These are phyloP conservation scores for Hydrozoanthus gracilis DNA, from an alignment of 92 coral and sea anemone species.

Conservation along the genomic window DNA sequence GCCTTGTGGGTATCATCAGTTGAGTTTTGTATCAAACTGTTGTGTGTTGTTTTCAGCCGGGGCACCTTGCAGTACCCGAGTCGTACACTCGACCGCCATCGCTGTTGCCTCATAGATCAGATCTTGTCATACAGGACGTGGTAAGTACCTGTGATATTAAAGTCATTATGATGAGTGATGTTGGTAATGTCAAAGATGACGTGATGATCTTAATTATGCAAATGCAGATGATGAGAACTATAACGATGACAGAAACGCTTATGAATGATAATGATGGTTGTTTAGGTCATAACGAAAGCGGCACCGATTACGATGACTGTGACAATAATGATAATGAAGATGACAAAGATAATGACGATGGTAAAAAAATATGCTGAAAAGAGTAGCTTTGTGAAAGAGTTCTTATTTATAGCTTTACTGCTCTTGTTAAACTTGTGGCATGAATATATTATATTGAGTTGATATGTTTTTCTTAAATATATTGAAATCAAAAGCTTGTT, in stretches of 20 bases:
- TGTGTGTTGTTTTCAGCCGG: conserved; percentile 75
- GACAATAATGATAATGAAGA: too few species aligned
- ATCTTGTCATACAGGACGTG: conserved; percentile 90
- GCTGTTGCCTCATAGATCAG: conserved; percentile 91
- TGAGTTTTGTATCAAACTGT: background rate
- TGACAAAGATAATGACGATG: too few species aligned
- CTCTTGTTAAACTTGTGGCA: too few species aligned
- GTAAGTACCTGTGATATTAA: conserved; percentile 50
- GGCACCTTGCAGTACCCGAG: conserved; percentile 93
- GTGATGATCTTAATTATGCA: too few species aligned
- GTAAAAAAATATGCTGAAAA: too few species aligned
- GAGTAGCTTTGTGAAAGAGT: too few species aligned
- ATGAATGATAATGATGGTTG: background rate
- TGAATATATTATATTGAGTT: too few species aligned
- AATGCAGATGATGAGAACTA: background rate
- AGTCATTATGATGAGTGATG: background rate
- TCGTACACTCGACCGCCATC: conserved; percentile 90
- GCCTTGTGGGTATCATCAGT: too few species aligned
- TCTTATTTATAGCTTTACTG: too few species aligned
- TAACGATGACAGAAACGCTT: background rate
- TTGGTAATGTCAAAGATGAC: too few species aligned
- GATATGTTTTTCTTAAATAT: too few species aligned
- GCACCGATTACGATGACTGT: background rate
- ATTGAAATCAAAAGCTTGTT: too few species aligned
- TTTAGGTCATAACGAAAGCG: background rate